A percentile compares a stretch with the other conserved stretches of the same genome.
Conservation (phyloP, 2,797 vertebrate genomes). For the Cichlasoma orientale region DNA sequence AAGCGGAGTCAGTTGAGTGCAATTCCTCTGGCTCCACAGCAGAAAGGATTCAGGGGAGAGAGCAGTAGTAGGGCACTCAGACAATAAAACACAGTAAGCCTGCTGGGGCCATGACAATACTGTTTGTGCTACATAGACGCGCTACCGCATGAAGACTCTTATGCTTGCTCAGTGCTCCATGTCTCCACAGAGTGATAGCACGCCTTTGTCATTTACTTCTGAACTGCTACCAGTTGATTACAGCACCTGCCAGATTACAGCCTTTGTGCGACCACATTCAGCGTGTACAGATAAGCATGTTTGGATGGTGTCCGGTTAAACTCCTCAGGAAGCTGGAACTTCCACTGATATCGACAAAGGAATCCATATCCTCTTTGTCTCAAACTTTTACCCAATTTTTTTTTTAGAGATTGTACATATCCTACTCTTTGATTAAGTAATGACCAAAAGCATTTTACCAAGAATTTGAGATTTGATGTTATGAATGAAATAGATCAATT, state of each 20-base stretch:
- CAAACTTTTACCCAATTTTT: background rate
- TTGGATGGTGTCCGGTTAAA: conserved; percentile 28
- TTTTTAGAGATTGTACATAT: background rate
- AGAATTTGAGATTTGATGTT: background rate
- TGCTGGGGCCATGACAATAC: background rate
- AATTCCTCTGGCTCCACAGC: background rate
- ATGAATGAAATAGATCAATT: background rate
- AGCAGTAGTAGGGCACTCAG: background rate
- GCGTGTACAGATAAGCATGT: conserved; percentile 32
- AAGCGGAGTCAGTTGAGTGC: background rate
- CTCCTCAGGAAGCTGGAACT: conserved; percentile 11
- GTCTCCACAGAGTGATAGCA: conserved; percentile 14
- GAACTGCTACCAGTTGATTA: conserved; percentile 27
- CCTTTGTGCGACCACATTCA: conserved; percentile 1
- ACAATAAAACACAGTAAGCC: background rate
- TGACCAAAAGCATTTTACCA: background rate
- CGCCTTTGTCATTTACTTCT: conserved; percentile 25
- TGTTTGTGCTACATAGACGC: background rate
- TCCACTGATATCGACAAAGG: conserved; percentile 1
- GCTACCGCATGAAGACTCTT: background rate
- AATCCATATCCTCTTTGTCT: conserved; percentile 10
- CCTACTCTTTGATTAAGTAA: background rate
- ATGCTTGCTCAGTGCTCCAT: conserved; percentile 20
- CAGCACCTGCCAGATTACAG: conserved; percentile 18
- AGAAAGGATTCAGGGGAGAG: background rate